phyloP scores from a whole-genome alignment of 2,113 vertebrate species.

The Corythornis cristatus region DNA sequence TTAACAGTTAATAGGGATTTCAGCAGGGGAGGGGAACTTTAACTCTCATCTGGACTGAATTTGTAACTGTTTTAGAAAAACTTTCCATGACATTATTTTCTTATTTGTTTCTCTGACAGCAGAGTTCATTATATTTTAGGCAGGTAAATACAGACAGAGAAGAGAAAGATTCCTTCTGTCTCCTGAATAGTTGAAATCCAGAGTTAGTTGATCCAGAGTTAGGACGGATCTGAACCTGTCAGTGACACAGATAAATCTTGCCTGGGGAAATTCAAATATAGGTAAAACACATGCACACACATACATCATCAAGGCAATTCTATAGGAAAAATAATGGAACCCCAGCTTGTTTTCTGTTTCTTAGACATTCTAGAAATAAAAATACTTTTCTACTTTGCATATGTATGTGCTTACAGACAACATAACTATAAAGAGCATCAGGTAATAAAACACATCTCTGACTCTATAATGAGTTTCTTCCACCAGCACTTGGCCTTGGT shows the following conservation, averaged over 20 bases:
- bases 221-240: not conserved
- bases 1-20: conserved; percentile 21
- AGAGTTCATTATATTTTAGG: conserved; percentile 1
- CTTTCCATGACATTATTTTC: conserved; percentile 15
- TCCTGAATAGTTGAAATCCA: conserved; percentile 11
- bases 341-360: not conserved
- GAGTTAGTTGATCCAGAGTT: not conserved
- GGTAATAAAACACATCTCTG: not conserved
- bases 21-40: not conserved
- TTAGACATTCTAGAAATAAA: not conserved
- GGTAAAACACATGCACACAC: not conserved
- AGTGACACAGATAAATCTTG: not conserved
- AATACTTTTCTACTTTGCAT: not conserved
- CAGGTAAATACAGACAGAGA: not conserved
- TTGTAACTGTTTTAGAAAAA: conserved; percentile 16
- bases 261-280: not conserved
- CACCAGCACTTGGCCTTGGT: not conserved
- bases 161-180: not conserved
- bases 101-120: conserved; percentile 30
- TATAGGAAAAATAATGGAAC: not conserved
- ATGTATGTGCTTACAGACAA: not conserved
- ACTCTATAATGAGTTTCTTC: not conserved
- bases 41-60: not conserved
- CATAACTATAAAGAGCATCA: not conserved
- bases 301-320: not conserved